A percentile compares a stretch with the other conserved stretches of the same genome.
Conservation (phyloP, 2,113 vertebrate species). For the Dolichallabes microphthalmus region DNA sequence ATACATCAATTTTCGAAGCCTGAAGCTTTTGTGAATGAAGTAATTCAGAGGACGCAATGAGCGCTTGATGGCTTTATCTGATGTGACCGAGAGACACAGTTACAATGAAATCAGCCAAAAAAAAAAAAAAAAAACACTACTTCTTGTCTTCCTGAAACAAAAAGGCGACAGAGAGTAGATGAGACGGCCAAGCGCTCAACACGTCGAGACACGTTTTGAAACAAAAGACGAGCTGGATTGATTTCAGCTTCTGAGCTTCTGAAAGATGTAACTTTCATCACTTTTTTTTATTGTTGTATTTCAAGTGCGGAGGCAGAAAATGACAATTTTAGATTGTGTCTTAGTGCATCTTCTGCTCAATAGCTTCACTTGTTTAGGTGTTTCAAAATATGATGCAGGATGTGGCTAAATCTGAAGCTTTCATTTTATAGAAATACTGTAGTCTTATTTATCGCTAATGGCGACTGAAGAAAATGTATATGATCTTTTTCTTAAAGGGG, state of each 20-base stretch:
- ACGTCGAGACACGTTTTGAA: background rate
- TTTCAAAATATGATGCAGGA: background rate
- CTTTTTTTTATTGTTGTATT: background rate
- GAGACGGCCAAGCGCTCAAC: background rate
- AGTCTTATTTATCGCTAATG: background rate
- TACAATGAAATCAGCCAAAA: background rate
- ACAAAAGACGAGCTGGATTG: background rate
- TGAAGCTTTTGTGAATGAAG: background rate
- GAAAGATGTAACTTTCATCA: background rate
- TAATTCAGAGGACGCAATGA: background rate
- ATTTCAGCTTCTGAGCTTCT: background rate
- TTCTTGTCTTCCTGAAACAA: background rate
- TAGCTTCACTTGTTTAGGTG: background rate
- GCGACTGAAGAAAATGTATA: background rate
- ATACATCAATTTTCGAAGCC: background rate
- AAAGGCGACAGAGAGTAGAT: background rate
- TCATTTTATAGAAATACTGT: background rate
- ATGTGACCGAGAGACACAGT: background rate
- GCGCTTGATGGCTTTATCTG: background rate
- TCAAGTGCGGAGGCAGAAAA: background rate
- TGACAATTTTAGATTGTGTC: background rate
- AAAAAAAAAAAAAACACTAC: background rate
- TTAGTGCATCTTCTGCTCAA: background rate
- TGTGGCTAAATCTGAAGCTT: background rate
- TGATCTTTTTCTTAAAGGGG: background rate